Evolutionary conservation across 2,888 invertebrate species (phyloP).

Genomic region (Eristalinus aeneus): DNA sequence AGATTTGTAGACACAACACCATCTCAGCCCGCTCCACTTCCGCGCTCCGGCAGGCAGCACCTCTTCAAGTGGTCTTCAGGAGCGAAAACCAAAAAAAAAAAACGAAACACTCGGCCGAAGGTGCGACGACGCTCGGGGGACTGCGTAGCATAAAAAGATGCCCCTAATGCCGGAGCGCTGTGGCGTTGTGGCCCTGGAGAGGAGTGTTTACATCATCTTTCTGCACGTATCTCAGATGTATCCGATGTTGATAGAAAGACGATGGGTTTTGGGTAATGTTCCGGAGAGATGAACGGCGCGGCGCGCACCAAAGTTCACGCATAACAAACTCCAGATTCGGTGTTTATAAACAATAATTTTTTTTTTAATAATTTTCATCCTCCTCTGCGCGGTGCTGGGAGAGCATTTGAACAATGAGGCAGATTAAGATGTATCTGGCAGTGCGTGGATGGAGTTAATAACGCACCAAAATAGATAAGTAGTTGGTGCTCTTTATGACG

Average conservation of each 20-base stretch:
- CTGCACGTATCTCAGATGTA: slow-evolving; percentile 65
- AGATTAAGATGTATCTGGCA: slow-evolving; percentile 22
- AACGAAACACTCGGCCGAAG: background rate
- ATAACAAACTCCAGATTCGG: slow-evolving; percentile 54
- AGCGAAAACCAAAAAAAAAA: background rate
- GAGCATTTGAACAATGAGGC: slow-evolving; percentile 16
- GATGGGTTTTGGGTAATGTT: slow-evolving; percentile 61
- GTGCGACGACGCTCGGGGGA: background rate
- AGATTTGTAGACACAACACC: slow-evolving; percentile 65
- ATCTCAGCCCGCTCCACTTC: background rate
- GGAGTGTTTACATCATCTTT: slow-evolving; percentile 64
- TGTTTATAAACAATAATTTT: slow-evolving; percentile 65
- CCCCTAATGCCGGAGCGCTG: slow-evolving; percentile 16
- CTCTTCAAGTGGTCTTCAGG: slow-evolving; percentile 51
- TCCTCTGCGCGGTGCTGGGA: background rate
- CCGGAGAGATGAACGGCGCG: slow-evolving; percentile 43
- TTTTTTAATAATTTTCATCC: slow-evolving; percentile 54
- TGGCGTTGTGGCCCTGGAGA: slow-evolving; percentile 50
- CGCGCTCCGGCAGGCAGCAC: background rate
- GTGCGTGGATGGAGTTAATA: slow-evolving; percentile 2
- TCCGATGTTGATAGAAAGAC: slow-evolving; percentile 65
- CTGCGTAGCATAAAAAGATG: slow-evolving; percentile 25
- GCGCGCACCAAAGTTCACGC: slow-evolving; percentile 43
- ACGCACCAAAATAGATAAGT: slow-evolving; percentile 11
- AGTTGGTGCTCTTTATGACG: slow-evolving; percentile 9